Percentiles rank a stretch among this genome's conserved stretches.
Evolutionary conservation across 2,113 vertebrate species (phyloP).

Genomic region (Albula glossodonta): DNA sequence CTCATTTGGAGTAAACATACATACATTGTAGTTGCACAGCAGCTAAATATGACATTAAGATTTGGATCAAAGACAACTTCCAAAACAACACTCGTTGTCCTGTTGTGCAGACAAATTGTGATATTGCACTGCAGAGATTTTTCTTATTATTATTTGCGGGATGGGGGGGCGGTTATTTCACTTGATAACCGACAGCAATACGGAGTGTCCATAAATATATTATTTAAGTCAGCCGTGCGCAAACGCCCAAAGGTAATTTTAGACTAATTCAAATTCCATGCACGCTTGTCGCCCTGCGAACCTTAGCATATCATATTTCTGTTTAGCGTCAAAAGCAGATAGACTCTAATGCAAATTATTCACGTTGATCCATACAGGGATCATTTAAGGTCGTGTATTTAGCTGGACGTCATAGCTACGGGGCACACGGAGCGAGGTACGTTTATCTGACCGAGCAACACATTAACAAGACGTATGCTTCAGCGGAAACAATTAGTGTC

Average conservation of each 20-base stretch:
- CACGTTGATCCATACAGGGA: conserved; percentile 35
- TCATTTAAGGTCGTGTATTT: conserved; percentile 4
- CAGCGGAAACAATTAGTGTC: background rate
- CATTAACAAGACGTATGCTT: background rate
- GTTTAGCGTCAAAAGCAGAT: conserved; percentile 42
- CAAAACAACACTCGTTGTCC: background rate
- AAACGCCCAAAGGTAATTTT: conserved; percentile 9
- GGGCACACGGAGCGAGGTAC: background rate
- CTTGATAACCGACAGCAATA: background rate
- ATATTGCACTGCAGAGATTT: background rate
- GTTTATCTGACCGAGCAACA: conserved; percentile 6
- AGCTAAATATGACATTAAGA: background rate
- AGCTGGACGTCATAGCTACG: conserved; percentile 7
- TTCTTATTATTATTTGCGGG: background rate
- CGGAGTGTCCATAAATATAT: conserved; percentile 2
- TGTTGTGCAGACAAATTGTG: background rate
- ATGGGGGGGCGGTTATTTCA: background rate
- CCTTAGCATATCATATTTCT: conserved; percentile 50
- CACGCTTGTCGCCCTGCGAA: background rate
- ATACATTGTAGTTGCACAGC: background rate
- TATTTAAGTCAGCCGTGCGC: background rate
- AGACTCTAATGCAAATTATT: conserved; percentile 59
- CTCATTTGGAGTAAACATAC: background rate
- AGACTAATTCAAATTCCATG: conserved; percentile 21
- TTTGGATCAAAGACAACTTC: background rate